Evolutionary conservation across 2,113 vertebrate genomes (phyloP), one percentile per base, ranked within the genome.

Genomic region (Semnornis frantzii): DNA sequence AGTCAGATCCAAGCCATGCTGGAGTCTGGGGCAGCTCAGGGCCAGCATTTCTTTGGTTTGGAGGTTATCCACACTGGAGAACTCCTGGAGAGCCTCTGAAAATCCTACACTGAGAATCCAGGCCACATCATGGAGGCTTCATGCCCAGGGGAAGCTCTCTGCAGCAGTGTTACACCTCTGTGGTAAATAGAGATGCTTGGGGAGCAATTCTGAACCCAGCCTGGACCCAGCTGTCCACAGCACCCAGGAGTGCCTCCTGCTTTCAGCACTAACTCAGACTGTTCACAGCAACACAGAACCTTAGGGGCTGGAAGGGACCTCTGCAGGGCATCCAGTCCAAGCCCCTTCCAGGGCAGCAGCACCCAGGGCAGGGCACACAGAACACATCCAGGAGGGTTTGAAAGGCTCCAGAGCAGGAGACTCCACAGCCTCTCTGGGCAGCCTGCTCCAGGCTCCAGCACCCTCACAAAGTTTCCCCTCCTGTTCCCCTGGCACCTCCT

Each of bases 111-210:
- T 12, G 27, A 46, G 55, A 85, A 58, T 37, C 23, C 33, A 73
- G 50, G 34, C 24, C 30, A 70, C 1, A 1, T 11, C 1, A 4
- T 16, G 72, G 63, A 60, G 13, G 15, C 37, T 82, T 44, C 27
- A 5, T 4, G 8, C 16, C 18, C 58, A 24, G 27, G 58, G 30
- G 52, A 77, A 34, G 3, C 7, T 39, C 16, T 71, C 8, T 8
- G 46, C 58, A 68, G 0, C 7, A 71, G 12, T 10, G 5, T 24
- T 12, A 6, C 1, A 50, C 8, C 10, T 50, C 7, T 1, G 5
- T 30, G 74, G 55, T n/a, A 57, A 82, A 76, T 27, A 57, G 17
- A 33, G 11, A 21, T 39, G 23, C 25, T 30, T 69, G 34, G 21
- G 24, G 8, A 57, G 20, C n/a, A 46, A 52, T 42, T 25, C 42